Base-by-base conservation (phyloP, 2,113 vertebrate species). In the Cnemophilus loriae region DNA sequence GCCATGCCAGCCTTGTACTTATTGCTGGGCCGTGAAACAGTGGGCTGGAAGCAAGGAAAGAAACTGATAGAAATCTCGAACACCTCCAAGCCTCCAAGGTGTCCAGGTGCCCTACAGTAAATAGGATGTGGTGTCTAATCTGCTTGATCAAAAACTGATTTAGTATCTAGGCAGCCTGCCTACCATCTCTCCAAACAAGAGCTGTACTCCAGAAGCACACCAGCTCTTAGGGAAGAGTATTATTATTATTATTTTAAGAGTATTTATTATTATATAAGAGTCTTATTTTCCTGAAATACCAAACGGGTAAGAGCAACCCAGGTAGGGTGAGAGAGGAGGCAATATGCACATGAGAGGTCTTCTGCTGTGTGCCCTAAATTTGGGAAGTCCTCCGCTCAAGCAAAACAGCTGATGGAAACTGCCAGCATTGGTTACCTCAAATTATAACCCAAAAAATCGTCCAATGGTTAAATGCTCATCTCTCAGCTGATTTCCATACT, bases 11-110 rank as follows among this genome's bases (percentile, higher is more conserved):
- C 52, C 47, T 67, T 56, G 41, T 9, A 27, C 44, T 73, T 79
- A 24, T 3, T 78, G 65, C 24, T 39, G 2, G 1, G 52, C 37
- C 87, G 6, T 22, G 30, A 77, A 64, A 21, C 0, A 0, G 9
- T 13, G 23, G 53, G 28, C 53, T 93, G 77, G 67, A 68, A 93
- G 37, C 59, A 81, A 67, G 56, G 35, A 55, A 75, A 70, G 27
- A 71, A 85, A 64, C 18, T 11, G 21, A 30, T 2, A 37, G n/a
- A 64, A 55, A 53, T 61, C 37, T 73, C 84, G 2, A 3, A 60
- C 23, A 67, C 6, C 37, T 75, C 21, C 28, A 68, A 37, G 28
- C 17, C 26, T 52, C 41, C 9, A 12, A 39, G 52, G 52, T 33
- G 12, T 33, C 23, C 79, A 68, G 22, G 27, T 30, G 15, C 7